Percentiles rank a stretch among this genome's conserved stretches.
Conservation (phyloP, 2,113 vertebrate species). For the Abramis brama region DNA sequence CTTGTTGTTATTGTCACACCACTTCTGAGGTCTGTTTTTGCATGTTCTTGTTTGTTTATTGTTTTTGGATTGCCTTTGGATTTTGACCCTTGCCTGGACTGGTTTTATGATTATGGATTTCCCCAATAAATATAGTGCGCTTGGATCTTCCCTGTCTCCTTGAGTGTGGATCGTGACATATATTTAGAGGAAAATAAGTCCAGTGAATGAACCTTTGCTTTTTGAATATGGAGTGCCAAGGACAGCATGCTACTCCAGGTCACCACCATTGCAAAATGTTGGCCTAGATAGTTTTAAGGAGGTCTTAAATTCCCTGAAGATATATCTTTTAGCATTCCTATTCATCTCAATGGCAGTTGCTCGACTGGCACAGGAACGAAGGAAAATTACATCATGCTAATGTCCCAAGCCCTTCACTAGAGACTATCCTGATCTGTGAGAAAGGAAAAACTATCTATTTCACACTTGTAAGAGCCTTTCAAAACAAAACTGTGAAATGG, state of each 20-base stretch:
- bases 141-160: too few species aligned
- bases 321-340: conserved; percentile 6
- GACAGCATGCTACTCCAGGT: conserved; percentile 21
- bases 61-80: too few species aligned
- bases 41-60: too few species aligned
- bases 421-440: not conserved
- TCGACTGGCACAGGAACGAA: not conserved
- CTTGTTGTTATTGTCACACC: too few species aligned
- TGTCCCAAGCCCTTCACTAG: not conserved
- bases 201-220: conserved; percentile 19
- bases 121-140: too few species aligned
- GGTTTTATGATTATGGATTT: too few species aligned
- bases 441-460: not conserved
- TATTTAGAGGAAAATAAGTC: conserved; percentile 15
- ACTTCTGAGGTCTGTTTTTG: too few species aligned
- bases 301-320: conserved; percentile 1
- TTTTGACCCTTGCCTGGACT: too few species aligned
- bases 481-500: not conserved
- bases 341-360: not conserved
- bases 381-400: not conserved
- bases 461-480: not conserved
- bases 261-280: conserved; percentile 12
- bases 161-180: too few species aligned
- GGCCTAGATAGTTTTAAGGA: not conserved
- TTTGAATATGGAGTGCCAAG: conserved; percentile 11